Evolutionary conservation across 2,888 invertebrate species (phyloP).

Genomic region (Ceramica pisi): DNA sequence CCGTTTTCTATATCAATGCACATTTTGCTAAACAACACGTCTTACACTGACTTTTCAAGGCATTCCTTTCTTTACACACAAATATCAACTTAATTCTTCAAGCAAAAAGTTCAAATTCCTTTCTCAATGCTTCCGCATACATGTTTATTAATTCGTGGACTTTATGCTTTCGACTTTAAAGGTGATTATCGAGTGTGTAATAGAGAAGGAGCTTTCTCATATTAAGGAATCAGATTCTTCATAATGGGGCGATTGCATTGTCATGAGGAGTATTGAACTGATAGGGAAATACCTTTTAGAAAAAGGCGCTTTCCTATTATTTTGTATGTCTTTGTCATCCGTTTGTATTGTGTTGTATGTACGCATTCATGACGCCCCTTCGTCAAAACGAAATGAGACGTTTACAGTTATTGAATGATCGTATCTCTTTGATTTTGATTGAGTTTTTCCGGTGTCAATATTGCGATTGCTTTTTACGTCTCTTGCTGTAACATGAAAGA

Average conservation of each 20-base stretch:
- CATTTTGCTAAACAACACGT: constrained; percentile 84
- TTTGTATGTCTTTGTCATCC: constrained; percentile 61
- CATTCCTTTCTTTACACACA: constrained; percentile 71
- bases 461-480: neutral
- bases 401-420: constrained; percentile 28
- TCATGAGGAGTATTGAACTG: constrained; percentile 70
- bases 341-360: constrained; percentile 53
- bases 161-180: constrained; percentile 45
- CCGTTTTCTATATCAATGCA: constrained; percentile 86
- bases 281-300: constrained; percentile 76
- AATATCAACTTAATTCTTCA: constrained; percentile 38
- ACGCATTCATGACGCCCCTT: constrained; percentile 53
- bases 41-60: constrained; percentile 64
- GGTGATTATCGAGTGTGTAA: constrained; percentile 67
- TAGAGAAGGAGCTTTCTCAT: constrained; percentile 78
- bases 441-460: constrained; percentile 26
- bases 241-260: constrained; percentile 84
- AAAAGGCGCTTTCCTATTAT: constrained; percentile 72
- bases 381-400: constrained; percentile 44
- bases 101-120: constrained; percentile 35
- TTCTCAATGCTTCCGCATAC: neutral
- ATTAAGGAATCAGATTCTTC: constrained; percentile 83
- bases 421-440: constrained; percentile 23
- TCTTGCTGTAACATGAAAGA: too few relatives aligned
- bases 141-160: constrained; percentile 41